Percentiles rank a stretch among this genome's conserved stretches.
Evolutionary conservation across 1,140 invertebrate species (phyloP).

Genomic region (Drosophila pectinifera): DNA sequence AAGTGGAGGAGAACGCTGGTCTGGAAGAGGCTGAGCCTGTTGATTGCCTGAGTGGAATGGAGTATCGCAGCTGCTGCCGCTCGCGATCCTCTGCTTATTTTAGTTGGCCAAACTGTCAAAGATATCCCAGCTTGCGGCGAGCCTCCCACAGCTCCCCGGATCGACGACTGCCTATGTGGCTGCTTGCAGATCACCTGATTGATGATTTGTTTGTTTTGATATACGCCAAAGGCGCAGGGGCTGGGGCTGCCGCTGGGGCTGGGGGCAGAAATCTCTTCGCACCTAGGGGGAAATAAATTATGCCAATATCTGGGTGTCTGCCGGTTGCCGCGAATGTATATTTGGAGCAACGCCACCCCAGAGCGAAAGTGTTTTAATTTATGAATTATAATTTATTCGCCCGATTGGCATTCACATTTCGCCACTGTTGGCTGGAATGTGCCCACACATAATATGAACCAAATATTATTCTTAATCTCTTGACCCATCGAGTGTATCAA

Average conservation of each 20-base stretch:
- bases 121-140: slow-evolving; percentile 71
- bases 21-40: slow-evolving; percentile 56
- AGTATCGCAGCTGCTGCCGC: slow-evolving; percentile 62
- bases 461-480: slow-evolving; percentile 28
- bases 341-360: slow-evolving; percentile 58
- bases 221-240: slow-evolving; percentile 35
- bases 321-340: slow-evolving; percentile 25
- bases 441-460: slow-evolving; percentile 45
- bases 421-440: slow-evolving; percentile 63
- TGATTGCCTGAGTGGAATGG: slow-evolving; percentile 77
- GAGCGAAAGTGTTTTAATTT: slow-evolving; percentile 65
- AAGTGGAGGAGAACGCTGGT: slow-evolving; percentile 16
- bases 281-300: slow-evolving; percentile 57
- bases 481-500: slow-evolving; percentile 61
- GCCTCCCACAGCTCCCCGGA: slow-evolving; percentile 1
- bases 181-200: slow-evolving; percentile 76
- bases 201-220: slow-evolving; percentile 84
- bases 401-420: slow-evolving; percentile 50
- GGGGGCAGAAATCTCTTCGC: slow-evolving; percentile 66
- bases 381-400: slow-evolving; percentile 77
- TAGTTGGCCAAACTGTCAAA: slow-evolving; percentile 76
- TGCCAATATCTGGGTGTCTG: slow-evolving; percentile 54
- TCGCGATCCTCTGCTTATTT: slow-evolving; percentile 55
- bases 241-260: neutral
- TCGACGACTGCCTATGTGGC: slow-evolving; percentile 16